Conservation (phyloP, 2,113 vertebrate genomes). For the Stercorarius parasiticus region DNA sequence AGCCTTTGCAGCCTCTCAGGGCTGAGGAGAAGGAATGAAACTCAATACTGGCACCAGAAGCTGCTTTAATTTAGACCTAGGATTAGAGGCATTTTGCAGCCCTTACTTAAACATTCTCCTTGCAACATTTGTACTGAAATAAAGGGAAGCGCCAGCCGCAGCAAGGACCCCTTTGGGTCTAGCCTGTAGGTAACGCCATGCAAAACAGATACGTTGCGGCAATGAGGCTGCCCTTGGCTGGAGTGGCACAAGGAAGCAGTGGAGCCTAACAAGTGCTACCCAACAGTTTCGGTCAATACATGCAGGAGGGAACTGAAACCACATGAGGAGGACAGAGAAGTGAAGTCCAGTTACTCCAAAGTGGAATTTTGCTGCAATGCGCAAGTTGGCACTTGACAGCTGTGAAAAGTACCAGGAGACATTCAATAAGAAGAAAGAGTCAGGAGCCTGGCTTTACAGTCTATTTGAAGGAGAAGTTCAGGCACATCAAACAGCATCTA, state of each 20-base stretch:
- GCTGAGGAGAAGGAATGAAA: neutral
- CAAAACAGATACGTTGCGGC: neutral
- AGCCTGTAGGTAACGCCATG: rapidly evolving
- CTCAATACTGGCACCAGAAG: neutral
- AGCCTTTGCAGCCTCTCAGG: neutral
- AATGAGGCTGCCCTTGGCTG: neutral
- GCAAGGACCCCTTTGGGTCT: neutral
- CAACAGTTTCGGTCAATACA: neutral
- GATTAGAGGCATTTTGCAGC: neutral
- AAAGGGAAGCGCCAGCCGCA: neutral
- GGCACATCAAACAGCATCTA: constrained; percentile 1
- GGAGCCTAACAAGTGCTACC: neutral
- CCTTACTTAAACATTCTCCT: neutral
- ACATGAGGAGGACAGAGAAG: neutral
- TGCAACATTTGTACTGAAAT: neutral
- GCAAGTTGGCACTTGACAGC: neutral
- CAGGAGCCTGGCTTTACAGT: neutral
- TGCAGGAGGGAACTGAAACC: neutral
- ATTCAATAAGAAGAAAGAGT: neutral
- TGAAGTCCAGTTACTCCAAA: neutral
- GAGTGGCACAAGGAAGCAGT: neutral
- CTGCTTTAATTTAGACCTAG: neutral
- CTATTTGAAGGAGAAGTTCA: constrained; percentile 25
- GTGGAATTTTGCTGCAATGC: neutral
- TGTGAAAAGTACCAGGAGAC: constrained; percentile 2